Percentiles rank a stretch among this genome's conserved stretches.
Conservation (phyloP, 2,113 vertebrate genomes). For the Epinephelus lanceolatus region DNA sequence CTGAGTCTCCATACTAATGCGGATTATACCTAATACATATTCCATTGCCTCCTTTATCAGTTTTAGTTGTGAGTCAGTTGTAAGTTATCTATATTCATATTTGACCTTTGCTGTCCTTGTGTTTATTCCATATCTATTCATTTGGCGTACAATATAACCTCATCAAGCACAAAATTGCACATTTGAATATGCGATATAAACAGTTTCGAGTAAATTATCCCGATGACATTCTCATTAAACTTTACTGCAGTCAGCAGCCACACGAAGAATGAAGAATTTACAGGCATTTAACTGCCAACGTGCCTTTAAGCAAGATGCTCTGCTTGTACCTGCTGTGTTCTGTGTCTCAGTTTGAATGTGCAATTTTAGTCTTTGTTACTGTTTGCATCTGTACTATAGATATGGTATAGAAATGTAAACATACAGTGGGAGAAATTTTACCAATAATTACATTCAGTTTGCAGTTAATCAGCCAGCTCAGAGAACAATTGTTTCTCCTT, state of each 20-base stretch:
- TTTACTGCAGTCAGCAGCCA: background rate
- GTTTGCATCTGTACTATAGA: background rate
- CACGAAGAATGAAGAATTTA: background rate
- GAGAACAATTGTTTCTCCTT: too few species aligned
- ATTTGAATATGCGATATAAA: constrained; percentile 23
- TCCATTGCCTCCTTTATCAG: constrained; percentile 55
- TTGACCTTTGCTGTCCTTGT: constrained; percentile 56
- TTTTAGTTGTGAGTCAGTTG: constrained; percentile 39
- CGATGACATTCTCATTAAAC: constrained; percentile 12
- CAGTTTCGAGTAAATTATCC: background rate
- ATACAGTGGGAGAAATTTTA: background rate
- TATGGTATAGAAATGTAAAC: background rate
- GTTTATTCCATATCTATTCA: constrained; percentile 31
- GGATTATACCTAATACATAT: constrained; percentile 59
- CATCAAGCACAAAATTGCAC: background rate
- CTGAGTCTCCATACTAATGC: constrained; percentile 42
- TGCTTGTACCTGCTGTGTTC: background rate
- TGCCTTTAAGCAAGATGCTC: background rate
- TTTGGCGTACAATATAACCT: constrained; percentile 8
- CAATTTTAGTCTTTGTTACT: background rate
- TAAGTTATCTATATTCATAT: constrained; percentile 59
- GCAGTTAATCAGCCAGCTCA: too few species aligned
- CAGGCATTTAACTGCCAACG: background rate
- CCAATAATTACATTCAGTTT: background rate
- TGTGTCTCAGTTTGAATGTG: background rate